Percentiles rank a stretch among this genome's conserved stretches.
Conservation (phyloP, 2,113 vertebrate genomes). For the Eurystomus gularis region DNA sequence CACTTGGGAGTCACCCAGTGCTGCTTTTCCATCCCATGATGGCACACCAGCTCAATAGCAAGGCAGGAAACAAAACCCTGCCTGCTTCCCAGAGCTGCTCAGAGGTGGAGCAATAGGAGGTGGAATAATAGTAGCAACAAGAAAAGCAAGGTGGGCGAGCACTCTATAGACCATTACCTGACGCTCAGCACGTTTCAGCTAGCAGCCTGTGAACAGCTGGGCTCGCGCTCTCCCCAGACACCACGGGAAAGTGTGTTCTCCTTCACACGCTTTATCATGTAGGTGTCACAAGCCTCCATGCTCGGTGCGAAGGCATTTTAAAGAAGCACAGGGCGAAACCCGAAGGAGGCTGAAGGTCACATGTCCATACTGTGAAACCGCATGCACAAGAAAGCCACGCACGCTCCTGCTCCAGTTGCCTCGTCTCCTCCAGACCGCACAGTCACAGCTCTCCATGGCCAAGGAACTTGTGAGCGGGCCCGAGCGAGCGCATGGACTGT, state of each 20-base stretch:
- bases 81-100: not conserved
- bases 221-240: not conserved
- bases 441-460: not conserved
- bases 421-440: not conserved
- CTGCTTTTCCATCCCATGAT: not conserved
- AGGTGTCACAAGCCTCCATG: not conserved
- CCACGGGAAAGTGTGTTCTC: not conserved
- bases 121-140: not conserved
- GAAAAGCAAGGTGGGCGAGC: not conserved
- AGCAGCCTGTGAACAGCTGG: not conserved
- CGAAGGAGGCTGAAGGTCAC: not conserved
- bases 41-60: not conserved
- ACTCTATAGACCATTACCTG: not conserved
- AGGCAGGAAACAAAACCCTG: not conserved
- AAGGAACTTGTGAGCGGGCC: not conserved
- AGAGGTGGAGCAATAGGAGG: not conserved
- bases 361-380: not conserved
- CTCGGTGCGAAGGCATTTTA: not conserved
- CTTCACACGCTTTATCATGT: not conserved
- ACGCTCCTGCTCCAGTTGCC: not conserved
- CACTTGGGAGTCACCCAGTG: fast-evolving
- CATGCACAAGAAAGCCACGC: not conserved
- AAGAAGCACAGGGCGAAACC: not conserved
- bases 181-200: not conserved
- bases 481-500: not conserved